These are phyloP conservation scores for Lypha dubia DNA, from an alignment of 2,888 invertebrate species.

Conservation along the genomic window DNA sequence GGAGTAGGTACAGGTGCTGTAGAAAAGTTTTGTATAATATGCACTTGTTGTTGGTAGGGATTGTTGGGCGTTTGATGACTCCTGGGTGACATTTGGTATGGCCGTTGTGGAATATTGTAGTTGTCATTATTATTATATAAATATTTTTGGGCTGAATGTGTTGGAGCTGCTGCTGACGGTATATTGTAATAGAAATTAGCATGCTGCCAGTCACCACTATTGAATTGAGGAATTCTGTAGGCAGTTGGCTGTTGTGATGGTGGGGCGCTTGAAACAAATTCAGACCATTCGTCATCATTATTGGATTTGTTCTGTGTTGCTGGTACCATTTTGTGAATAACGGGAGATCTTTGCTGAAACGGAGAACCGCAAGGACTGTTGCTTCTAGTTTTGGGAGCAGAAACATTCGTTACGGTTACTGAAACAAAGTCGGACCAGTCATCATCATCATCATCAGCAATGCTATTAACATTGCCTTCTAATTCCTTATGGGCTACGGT, in stretches of 20 bases:
- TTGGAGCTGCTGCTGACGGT: slow-evolving; percentile 55
- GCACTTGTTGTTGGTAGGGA: slow-evolving; percentile 78
- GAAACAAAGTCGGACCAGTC: slow-evolving; percentile 86
- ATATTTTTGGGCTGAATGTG: slow-evolving; percentile 52
- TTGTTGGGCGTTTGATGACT: slow-evolving; percentile 71
- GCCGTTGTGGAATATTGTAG: slow-evolving; percentile 58
- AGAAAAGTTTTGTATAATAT: slow-evolving; percentile 82
- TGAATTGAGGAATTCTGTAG: slow-evolving; percentile 78
- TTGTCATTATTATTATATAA: slow-evolving; percentile 67
- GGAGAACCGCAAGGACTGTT: slow-evolving; percentile 58
- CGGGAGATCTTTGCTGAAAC: slow-evolving; percentile 64
- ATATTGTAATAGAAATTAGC: slow-evolving; percentile 81
- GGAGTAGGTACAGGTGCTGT: slow-evolving; percentile 76
- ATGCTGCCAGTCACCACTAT: slow-evolving; percentile 82
- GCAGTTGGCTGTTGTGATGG: slow-evolving; percentile 74
- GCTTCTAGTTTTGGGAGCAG: slow-evolving; percentile 35
- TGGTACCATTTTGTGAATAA: slow-evolving; percentile 26
- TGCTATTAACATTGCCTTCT: slow-evolving; percentile 53
- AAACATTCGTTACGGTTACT: slow-evolving; percentile 75
- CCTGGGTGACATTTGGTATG: slow-evolving; percentile 58
- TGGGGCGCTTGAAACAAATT: slow-evolving; percentile 85
- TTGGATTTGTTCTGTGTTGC: slow-evolving; percentile 43
- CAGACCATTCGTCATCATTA: slow-evolving; percentile 85
- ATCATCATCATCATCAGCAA: slow-evolving; percentile 83
- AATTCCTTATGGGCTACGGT: slow-evolving; percentile 75